Percentiles rank a stretch among this genome's conserved stretches.
Evolutionary conservation across 1,140 invertebrate genomes (phyloP).

Genomic region (Saccostrea echinata): DNA sequence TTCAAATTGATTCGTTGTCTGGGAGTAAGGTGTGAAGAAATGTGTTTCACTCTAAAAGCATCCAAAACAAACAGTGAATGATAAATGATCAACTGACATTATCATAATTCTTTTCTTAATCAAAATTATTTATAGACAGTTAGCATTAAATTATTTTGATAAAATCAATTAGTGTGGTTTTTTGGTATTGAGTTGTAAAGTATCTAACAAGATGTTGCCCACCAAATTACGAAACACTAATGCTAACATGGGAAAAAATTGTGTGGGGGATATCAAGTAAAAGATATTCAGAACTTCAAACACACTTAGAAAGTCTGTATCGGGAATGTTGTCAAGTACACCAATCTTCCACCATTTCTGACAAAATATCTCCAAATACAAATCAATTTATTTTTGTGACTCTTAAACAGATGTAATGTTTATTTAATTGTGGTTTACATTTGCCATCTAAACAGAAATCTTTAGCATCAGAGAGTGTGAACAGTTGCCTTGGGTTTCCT

Average conservation of each 20-base stretch:
- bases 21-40: constrained; percentile 2
- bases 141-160: background rate
- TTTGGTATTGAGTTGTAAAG: background rate
- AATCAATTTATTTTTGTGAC: no score
- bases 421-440: no score
- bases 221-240: background rate
- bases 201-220: background rate
- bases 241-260: background rate
- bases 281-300: background rate
- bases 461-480: no score
- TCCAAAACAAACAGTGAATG: background rate
- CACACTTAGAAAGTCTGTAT: background rate
- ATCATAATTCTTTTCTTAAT: constrained; percentile 28
- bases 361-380: background rate
- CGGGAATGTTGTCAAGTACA: background rate
- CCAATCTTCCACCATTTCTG: background rate
- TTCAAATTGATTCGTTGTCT: background rate
- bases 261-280: background rate
- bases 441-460: no score
- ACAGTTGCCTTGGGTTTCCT: no score
- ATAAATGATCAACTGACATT: constrained; percentile 1
- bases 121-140: constrained; percentile 10
- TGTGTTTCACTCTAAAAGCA: constrained; percentile 9
- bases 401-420: no score
- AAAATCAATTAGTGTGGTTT: background rate